Percentiles rank a stretch among this genome's conserved stretches.
Evolutionary conservation across 1,140 invertebrate genomes (phyloP).

Genomic region (Hypothenemus hampei): DNA sequence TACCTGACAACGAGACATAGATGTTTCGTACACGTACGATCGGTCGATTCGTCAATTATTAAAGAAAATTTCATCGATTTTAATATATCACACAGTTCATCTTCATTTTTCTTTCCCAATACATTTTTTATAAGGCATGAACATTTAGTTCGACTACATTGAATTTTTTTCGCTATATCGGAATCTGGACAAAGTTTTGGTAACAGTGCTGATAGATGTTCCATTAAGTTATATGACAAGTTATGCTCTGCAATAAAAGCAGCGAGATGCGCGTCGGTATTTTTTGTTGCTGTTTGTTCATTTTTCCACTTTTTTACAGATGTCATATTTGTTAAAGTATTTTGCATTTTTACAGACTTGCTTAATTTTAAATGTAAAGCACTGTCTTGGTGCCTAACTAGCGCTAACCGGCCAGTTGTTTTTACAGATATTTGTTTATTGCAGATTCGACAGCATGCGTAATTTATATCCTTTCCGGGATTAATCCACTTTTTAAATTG

Average conservation of each 20-base stretch:
- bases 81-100: conserved; percentile 30
- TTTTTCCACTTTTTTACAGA: neutral
- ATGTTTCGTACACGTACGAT: conserved; percentile 38
- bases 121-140: conserved; percentile 13
- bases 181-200: conserved; percentile 18
- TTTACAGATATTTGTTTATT: neutral
- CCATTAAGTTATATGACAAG: conserved; percentile 23
- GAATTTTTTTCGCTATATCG: conserved; percentile 20
- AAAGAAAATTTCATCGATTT: conserved; percentile 41
- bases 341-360: conserved; percentile 6
- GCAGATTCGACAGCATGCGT: neutral
- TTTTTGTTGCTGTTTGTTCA: neutral
- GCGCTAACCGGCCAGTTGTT: neutral
- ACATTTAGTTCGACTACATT: conserved; percentile 20
- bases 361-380: conserved; percentile 1
- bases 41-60: conserved; percentile 45
- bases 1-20: conserved; percentile 33
- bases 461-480: no score
- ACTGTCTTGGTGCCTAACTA: conserved; percentile 13
- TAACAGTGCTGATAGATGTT: conserved; percentile 23
- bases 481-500: no score
- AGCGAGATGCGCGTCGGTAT: conserved; percentile 10
- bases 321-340: neutral
- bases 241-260: conserved; percentile 29
- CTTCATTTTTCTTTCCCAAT: conserved; percentile 9